Base-by-base conservation (phyloP, 2,888 invertebrate species). In the Dynastes grantii region DNA sequence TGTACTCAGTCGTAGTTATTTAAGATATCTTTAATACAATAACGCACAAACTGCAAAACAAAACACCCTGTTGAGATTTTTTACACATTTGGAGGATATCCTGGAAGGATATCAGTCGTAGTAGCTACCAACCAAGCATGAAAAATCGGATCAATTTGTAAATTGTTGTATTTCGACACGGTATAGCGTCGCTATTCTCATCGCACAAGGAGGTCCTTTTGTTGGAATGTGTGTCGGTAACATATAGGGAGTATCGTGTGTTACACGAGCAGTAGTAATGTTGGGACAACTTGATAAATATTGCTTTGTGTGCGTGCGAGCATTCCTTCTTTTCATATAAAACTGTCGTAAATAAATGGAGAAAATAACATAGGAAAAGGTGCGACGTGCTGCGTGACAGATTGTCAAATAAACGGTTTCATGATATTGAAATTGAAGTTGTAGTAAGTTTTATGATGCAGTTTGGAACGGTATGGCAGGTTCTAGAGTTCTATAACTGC, bases 121-220 rank as follows among this genome's bases (percentile, higher is more conserved):
- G 45, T 40, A 73, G 40, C 32, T 40, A 58, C 58, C 51, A 49
- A 68, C 29, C 73, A 58, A 58, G 40, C 58, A 22, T 73, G 58
- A 73, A 73, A 73, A 70, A 70, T 70, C 70, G 70, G 16, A 73
- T 73, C 73, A 73, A 58, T 73, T 73, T 73, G 58, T 73, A 73
- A 73, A 73, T 73, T 73, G 58, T 37, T 40, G 73, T 37, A 45
- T 37, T 73, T 73, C 73, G 37, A 73, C 64, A 64, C 40, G 58
- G 32, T 58, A 32, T 32, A 37, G 40, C 73, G n/a, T n/a, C 58
- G 22, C 58, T 73, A 40, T 73, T 73, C 13, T 58, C 51, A 13
- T 68, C 68, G 58, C 40, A 49, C 27, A 11, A 73, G 58, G 16
- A 22, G 58, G 58, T 37, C n/a, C 73, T 37, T 27, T 40, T 73